Evolutionary conservation across 2,797 vertebrate species (phyloP), one percentile per base, ranked within the genome.

Genomic region (Capromys pilorides): DNA sequence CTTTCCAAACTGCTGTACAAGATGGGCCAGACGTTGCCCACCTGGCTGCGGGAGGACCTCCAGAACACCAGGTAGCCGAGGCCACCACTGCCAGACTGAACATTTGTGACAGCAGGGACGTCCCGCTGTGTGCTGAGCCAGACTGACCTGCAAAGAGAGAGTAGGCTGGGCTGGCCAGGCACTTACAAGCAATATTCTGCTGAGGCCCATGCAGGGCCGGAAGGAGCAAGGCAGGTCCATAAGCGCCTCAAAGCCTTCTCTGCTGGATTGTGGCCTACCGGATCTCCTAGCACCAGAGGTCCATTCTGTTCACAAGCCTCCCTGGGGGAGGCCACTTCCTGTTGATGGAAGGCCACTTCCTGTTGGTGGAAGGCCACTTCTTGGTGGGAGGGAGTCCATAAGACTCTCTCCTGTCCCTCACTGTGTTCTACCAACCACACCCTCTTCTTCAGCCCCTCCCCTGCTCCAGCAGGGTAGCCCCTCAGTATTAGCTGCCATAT

Each of bases 1-100:
- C 99, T 99, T 86, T 99, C 99, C 96, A 99, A 99, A 98, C 98
- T 99, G 95, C 99, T 99, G 93, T 99, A 99, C 98, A 99, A 99
- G 97, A 99, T 99, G 99, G 99, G 99, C 95, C 99, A 99, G 98
- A 99, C 99, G 0, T 97, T 99, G 97, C 99, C 99, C 96, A 99
- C 99, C 98, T 99, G 99, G 99, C 99, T 99, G 95, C 96, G 99
- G 96, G 99, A 99, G 97, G 99, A 99, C 97, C 98, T 99, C 97
- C 99, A 99, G 98, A 99, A 99, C 98, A 99, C 99, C 98, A 99
- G 99, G 99, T 99, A 99, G 99, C 99, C 96, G 62, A 36, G 36
- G 93, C 95, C 88, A 14, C 89, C 21, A 16, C 96, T 19, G 51
- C 96, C 96, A n/a, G 71, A 94, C 93, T 62, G 96, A 97, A 97